Conservation (phyloP, 2,888 invertebrate species). For the Elegia similella region DNA sequence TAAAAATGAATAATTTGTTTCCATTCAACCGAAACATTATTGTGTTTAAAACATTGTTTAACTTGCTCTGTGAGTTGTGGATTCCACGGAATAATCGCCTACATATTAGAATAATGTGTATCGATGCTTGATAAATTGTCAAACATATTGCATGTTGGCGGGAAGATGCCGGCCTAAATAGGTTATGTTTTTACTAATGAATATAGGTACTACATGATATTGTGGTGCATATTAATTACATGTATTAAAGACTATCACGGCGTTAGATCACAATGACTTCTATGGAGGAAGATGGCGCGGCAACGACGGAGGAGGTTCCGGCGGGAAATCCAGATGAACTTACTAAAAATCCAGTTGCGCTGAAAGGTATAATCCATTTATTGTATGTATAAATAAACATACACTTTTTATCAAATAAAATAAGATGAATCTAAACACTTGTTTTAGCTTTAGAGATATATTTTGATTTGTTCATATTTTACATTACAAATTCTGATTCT, state of each 20-base stretch:
- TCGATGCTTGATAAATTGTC: conserved; percentile 8
- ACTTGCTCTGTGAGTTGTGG: neutral
- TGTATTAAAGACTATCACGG: conserved; percentile 20
- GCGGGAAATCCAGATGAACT: conserved; percentile 82
- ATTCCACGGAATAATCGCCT: neutral
- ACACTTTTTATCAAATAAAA: neutral
- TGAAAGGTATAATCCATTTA: conserved; percentile 73
- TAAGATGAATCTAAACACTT: neutral
- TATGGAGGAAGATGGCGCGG: conserved; percentile 62
- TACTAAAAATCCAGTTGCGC: conserved; percentile 82
- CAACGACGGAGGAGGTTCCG: conserved; percentile 55
- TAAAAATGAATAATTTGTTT: conserved; percentile 9
- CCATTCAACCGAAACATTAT: neutral
- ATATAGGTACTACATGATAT: neutral
- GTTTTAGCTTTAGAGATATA: too few relatives aligned
- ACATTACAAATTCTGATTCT: too few relatives aligned
- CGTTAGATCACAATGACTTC: conserved; percentile 54
- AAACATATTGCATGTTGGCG: conserved; percentile 35
- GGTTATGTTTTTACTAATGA: conserved; percentile 27
- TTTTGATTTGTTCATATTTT: too few relatives aligned
- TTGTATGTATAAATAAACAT: neutral
- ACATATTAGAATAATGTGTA: neutral
- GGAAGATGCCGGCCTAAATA: conserved; percentile 38
- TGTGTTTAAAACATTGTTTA: neutral
- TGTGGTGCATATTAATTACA: neutral